Conservation (phyloP, 92 coral and sea anemone genomes). For the Virgularia gustaviana region DNA sequence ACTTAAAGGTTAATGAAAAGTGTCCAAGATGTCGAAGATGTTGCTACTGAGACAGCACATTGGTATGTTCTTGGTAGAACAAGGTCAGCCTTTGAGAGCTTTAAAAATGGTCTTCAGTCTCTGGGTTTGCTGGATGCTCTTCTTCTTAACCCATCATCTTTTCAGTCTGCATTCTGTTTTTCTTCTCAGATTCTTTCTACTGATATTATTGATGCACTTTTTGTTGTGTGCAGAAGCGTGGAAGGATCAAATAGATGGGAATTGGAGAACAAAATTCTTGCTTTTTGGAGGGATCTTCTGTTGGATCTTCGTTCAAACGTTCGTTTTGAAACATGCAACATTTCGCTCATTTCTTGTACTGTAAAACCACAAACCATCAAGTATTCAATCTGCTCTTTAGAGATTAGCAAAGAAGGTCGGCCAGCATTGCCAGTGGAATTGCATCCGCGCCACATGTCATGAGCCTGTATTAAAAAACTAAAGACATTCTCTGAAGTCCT, state of each 20-base stretch:
- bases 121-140: constrained; percentile 61
- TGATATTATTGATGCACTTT: constrained; percentile 44
- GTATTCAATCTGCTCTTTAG: constrained; percentile 50
- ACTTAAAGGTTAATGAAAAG: constrained; percentile 41
- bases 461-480: constrained; percentile 20
- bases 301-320: constrained; percentile 31
- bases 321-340: constrained; percentile 34
- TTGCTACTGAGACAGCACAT: constrained; percentile 56
- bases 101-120: constrained; percentile 50
- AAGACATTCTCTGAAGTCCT: no score
- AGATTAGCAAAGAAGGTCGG: constrained; percentile 41
- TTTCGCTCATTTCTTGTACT: constrained; percentile 34
- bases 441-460: constrained; percentile 13
- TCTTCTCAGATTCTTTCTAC: constrained; percentile 36
- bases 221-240: constrained; percentile 45
- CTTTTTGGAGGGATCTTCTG: constrained; percentile 34
- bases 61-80: constrained; percentile 62
- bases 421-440: constrained; percentile 22
- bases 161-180: constrained; percentile 50
- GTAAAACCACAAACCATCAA: constrained; percentile 35
- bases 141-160: constrained; percentile 51
- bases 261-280: constrained; percentile 19
- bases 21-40: constrained; percentile 45
- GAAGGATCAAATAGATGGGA: constrained; percentile 60
- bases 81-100: constrained; percentile 58